Base-by-base conservation (phyloP, 2,888 invertebrate species). In the Nomada flava region DNA sequence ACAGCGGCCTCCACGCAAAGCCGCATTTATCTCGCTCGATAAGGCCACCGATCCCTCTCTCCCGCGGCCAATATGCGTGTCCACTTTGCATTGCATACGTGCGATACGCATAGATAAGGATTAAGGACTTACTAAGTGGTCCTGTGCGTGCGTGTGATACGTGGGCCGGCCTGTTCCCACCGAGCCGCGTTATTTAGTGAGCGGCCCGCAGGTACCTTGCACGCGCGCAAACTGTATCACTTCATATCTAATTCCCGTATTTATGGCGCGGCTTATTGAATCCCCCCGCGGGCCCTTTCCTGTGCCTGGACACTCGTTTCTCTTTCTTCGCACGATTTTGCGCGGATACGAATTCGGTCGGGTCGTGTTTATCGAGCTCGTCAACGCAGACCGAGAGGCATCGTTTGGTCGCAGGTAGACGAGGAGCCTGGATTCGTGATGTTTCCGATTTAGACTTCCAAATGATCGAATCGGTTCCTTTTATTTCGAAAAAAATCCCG, bases 41-140 rank as follows among this genome's bases (percentile, higher is more conserved):
- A 86, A 87, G 77, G 72, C 77, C 68, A 50, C 60, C 59, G 79
- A 75, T 70, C 76, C 83, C 83, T 86, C 90, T 90, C 88, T 83
- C 86, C 84, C 78, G 73, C 81, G 63, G 87, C 60, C 88, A 91
- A 90, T 90, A 90, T 89, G 89, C 78, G 87, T 88, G 89, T 88
- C 89, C 88, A 90, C 88, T 91, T 89, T 86, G 89, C 89, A 90
- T 90, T 90, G 91, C 91, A 89, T 90, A 89, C 87, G 89, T 86
- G 87, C 89, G 92, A 92, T 92, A 92, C 87, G 89, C 90, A 83
- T 89, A 90, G 92, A 93, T 93, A 93, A 92, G 92, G 90, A 91
- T 92, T 91, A 89, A 91, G 89, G 89, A 90, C 86, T 89, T 88
- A 87, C 90, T 89, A 90, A 90, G 88, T 90, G 88, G 88, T 86